Evolutionary conservation across 2,888 invertebrate species (phyloP).

Genomic region (Callyntrura guangdongensis): DNA sequence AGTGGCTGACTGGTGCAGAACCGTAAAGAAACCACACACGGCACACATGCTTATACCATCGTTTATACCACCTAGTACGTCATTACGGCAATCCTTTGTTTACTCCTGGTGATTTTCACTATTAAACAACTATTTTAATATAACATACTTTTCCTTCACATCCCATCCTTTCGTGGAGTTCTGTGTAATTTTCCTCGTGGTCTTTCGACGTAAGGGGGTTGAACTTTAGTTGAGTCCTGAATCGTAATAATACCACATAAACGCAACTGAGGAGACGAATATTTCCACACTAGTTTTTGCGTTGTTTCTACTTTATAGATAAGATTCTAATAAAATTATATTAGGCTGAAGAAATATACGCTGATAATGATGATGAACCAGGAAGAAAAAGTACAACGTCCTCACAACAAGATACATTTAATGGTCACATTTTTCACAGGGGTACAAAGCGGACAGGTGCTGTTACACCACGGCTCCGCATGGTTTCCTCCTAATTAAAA

Average conservation of each 20-base stretch:
- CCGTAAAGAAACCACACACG: too few species aligned
- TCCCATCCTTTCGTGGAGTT: not conserved
- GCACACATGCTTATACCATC: not conserved
- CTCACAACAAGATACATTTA: not conserved
- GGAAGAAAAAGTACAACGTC: slow-evolving; percentile 42
- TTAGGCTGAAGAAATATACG: not conserved
- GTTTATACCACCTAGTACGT: too few species aligned
- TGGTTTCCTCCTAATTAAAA: too few species aligned
- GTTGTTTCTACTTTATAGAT: not conserved
- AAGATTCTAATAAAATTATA: not conserved
- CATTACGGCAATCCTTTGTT: too few species aligned
- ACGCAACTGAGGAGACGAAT: not conserved
- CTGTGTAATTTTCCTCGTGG: not conserved
- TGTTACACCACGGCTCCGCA: not conserved
- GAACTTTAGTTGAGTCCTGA: not conserved
- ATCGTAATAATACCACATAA: not conserved
- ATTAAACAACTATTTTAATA: too few species aligned
- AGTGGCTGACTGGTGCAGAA: too few species aligned
- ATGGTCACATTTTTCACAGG: not conserved
- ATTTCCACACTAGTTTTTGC: not conserved
- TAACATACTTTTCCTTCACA: not conserved
- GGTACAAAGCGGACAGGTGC: not conserved
- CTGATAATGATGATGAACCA: not conserved
- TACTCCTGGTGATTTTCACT: too few species aligned
- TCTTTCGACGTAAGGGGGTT: slow-evolving; percentile 1